phyloP scores from a whole-genome alignment of 2,797 vertebrate species.

The Agapornis canus region DNA sequence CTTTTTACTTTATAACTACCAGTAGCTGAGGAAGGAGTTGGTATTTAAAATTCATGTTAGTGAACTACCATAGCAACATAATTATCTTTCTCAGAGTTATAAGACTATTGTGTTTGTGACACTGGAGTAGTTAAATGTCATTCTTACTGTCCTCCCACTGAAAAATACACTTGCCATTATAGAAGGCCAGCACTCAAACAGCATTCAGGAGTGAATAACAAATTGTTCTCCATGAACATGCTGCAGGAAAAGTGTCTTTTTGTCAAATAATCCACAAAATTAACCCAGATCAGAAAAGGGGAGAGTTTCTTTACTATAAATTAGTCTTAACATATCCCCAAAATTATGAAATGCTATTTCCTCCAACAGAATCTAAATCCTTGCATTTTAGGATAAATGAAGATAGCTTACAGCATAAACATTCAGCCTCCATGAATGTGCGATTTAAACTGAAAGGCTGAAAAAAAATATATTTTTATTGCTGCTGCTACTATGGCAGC shows the following conservation, averaged over 20 bases:
- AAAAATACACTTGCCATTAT: background rate
- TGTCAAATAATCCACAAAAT: constrained; percentile 25
- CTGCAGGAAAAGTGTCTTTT: constrained; percentile 12
- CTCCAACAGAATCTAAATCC: background rate
- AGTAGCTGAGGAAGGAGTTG: background rate
- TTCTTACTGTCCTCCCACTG: background rate
- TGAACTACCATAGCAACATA: background rate
- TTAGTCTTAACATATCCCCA: background rate
- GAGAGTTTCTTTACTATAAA: background rate
- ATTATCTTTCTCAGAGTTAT: background rate
- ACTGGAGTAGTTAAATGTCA: background rate
- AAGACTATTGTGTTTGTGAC: background rate
- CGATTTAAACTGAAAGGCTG: background rate
- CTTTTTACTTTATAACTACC: background rate
- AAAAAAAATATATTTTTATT: background rate
- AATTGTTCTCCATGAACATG: background rate
- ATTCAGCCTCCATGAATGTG: background rate
- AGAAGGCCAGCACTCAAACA: background rate
- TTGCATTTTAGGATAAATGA: background rate
- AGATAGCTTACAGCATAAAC: background rate
- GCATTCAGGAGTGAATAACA: background rate
- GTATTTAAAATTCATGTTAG: background rate
- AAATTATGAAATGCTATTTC: background rate
- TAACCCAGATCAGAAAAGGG: constrained; percentile 4
- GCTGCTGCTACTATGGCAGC: background rate